Conservation (phyloP, 2,888 invertebrate species). For the Epistrophe grossulariae region DNA sequence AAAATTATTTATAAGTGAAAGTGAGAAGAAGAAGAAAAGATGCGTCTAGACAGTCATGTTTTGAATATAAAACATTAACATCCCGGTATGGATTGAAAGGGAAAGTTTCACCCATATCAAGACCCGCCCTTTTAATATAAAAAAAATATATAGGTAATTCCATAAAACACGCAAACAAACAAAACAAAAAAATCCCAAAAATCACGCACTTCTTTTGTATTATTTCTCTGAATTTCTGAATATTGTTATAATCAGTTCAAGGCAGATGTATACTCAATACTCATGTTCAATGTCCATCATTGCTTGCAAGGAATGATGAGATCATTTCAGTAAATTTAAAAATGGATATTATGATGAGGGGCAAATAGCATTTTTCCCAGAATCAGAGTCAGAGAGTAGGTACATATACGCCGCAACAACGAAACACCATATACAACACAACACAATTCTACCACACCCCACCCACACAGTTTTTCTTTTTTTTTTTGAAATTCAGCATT, state of each 20-base stretch:
- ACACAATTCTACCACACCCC: constrained; percentile 54
- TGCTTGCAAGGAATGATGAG: constrained; percentile 62
- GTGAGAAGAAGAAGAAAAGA: constrained; percentile 6
- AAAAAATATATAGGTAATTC: background rate
- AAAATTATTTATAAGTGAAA: constrained; percentile 30
- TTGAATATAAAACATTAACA: constrained; percentile 26
- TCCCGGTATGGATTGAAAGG: constrained; percentile 67
- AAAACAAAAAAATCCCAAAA: background rate
- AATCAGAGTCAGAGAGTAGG: constrained; percentile 25
- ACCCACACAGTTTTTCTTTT: constrained; percentile 63
- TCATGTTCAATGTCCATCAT: constrained; percentile 50
- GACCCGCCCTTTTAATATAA: background rate
- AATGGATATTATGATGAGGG: constrained; percentile 49
- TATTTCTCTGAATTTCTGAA: background rate
- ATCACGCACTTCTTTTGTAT: constrained; percentile 18
- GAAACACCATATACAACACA: constrained; percentile 2
- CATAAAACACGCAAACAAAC: background rate
- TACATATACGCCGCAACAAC: constrained; percentile 1
- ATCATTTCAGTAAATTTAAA: constrained; percentile 72
- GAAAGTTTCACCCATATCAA: constrained; percentile 41
- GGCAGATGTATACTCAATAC: constrained; percentile 11
- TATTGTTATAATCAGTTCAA: constrained; percentile 33
- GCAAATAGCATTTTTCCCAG: constrained; percentile 55
- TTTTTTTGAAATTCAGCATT: constrained; percentile 51
- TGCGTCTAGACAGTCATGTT: constrained; percentile 39